Base-by-base conservation (phyloP, 2,113 vertebrate genomes). In the Percopsis transmontana region DNA sequence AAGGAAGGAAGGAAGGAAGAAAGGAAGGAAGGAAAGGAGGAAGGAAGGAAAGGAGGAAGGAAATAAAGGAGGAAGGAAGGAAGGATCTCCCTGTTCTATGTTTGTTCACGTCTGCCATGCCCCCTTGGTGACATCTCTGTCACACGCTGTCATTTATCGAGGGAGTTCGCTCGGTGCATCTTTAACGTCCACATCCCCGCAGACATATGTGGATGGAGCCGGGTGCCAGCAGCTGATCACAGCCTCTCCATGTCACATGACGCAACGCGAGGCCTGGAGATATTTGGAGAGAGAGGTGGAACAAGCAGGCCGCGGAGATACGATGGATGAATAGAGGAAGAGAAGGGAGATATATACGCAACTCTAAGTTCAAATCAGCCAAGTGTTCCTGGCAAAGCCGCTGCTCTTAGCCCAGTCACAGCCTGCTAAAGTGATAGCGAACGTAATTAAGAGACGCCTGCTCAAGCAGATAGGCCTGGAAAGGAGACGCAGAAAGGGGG, bases 401-500 rank as follows among this genome's bases (percentile, higher is more conserved):
- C 74, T 72, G 57, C 74, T 65, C 80, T 82, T 82, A 67, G 84
- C 82, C 80, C 84, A 80, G 79, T 80, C 85, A 58, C 76, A 57
- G 85, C 82, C 84, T 77, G 63, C 85, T 88, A 87, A 33, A 90
- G 88, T 91, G 90, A 90, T 87, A 82, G 88, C 87, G 89, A 92
- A 90, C 89, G 88, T 90, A 91, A 92, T 91, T 92, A 92, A 91
- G 87, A 89, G 88, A 81, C 87, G 86, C 82, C 90, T 92, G 90
- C 86, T 91, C 84, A 87, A 89, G 89, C 85, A 91, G 89, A 92
- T 92, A 91, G 89, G 90, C 89, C 86, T 85, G 86, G 58, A 86
- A 91, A 91, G 83, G 85, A 91, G 91, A 92, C 92, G 90, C 89
- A 88, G 90, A 91, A 83, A 89, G 89, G 86, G 89, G 85, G 89